Conservation (phyloP, 2,113 vertebrate species). For the Rhadina sibilatrix region DNA sequence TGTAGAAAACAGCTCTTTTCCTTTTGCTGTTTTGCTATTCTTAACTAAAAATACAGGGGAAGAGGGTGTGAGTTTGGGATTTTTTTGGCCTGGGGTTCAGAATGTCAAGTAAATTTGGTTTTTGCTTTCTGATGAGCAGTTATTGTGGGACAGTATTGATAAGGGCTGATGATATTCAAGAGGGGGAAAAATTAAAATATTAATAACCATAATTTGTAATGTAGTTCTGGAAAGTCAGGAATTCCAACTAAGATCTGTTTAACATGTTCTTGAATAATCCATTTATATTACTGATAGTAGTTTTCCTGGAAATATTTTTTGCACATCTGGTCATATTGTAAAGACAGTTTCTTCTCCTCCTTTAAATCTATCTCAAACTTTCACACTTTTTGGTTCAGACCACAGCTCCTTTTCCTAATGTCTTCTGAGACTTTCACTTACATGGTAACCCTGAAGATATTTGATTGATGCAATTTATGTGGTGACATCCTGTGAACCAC, state of each 20-base stretch:
- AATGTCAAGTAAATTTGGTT: neutral
- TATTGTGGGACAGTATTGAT: neutral
- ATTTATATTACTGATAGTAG: neutral
- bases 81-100: neutral
- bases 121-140: neutral
- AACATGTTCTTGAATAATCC: neutral
- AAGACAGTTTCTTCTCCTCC: neutral
- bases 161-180: neutral
- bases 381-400: neutral
- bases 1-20: neutral
- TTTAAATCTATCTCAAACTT: neutral
- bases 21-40: neutral
- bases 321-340: neutral
- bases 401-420: neutral
- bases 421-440: neutral
- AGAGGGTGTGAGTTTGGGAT: accelerated
- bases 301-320: neutral
- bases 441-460: neutral
- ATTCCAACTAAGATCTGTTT: neutral
- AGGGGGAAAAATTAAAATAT: neutral
- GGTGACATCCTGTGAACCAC: neutral
- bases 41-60: neutral
- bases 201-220: neutral
- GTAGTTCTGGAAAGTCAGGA: neutral
- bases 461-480: neutral